A percentile compares a stretch with the other conserved stretches of the same genome.
These are phyloP conservation scores for Pachyrhynchus sulphureomaculatus DNA, from an alignment of 1,140 invertebrate genomes.

Conservation along the genomic window DNA sequence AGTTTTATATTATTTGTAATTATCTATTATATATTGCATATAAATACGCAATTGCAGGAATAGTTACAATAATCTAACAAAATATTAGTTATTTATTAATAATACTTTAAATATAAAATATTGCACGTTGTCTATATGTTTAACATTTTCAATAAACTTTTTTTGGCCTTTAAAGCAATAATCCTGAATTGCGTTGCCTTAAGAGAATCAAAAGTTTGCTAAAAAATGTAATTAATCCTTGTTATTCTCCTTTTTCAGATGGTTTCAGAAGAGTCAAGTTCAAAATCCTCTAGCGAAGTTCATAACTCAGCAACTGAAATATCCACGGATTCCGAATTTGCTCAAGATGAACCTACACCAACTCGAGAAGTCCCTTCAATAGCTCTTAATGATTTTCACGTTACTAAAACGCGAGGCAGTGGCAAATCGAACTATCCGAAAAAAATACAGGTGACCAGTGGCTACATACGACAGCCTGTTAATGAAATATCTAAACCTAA, in stretches of 20 bases:
- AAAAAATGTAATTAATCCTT: too few relatives aligned
- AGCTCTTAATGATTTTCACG: slow-evolving; percentile 62
- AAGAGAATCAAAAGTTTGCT: too few relatives aligned
- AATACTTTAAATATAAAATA: too few relatives aligned
- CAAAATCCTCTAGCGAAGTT: slow-evolving; percentile 65
- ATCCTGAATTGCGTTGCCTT: too few relatives aligned
- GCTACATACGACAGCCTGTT: slow-evolving; percentile 40
- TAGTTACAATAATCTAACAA: too few relatives aligned
- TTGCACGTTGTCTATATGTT: too few relatives aligned
- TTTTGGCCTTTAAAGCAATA: too few relatives aligned
- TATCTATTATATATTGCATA: too few relatives aligned
- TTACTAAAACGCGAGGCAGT: slow-evolving; percentile 55
- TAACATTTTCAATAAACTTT: too few relatives aligned
- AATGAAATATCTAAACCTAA: slow-evolving; percentile 36
- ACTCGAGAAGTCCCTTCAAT: slow-evolving; percentile 66
- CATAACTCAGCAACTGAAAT: slow-evolving; percentile 87
- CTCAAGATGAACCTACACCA: slow-evolving; percentile 74
- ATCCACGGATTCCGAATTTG: slow-evolving; percentile 88
- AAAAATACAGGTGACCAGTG: slow-evolving; percentile 61
- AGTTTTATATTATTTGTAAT: too few relatives aligned
- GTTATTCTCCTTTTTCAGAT: slow-evolving; percentile 55
- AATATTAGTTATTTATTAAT: too few relatives aligned
- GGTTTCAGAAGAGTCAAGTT: slow-evolving; percentile 69
- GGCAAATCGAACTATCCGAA: slow-evolving; percentile 52
- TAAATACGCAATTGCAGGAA: too few relatives aligned